Evolutionary conservation across 2,113 vertebrate species (phyloP).

Genomic region (Otis tarda): DNA sequence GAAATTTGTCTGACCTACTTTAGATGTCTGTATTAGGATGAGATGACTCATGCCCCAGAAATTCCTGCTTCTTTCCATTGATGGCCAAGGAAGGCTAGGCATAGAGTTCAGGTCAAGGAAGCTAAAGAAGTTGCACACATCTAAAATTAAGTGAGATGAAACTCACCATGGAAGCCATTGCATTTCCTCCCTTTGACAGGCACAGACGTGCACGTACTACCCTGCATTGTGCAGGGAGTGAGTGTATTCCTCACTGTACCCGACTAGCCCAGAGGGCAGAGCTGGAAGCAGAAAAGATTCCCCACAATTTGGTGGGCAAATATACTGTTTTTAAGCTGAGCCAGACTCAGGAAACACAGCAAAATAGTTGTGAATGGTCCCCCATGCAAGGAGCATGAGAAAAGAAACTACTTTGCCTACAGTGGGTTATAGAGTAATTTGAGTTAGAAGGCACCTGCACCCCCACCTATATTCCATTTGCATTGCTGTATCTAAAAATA

Average conservation of each 20-base stretch:
- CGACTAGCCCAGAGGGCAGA: not conserved
- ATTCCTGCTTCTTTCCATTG: not conserved
- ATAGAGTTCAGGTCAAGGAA: not conserved
- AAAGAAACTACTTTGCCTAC: not conserved
- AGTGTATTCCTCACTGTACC: not conserved
- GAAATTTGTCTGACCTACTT: not conserved
- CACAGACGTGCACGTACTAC: rapidly evolving
- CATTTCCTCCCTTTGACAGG: not conserved
- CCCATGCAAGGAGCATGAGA: not conserved
- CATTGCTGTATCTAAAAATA: not conserved
- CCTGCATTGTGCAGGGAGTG: not conserved
- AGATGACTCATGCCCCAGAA: not conserved
- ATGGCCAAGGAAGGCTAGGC: not conserved
- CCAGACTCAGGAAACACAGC: not conserved
- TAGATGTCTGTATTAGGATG: not conserved
- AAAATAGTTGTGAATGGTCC: not conserved
- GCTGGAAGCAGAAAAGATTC: not conserved
- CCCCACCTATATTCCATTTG: not conserved
- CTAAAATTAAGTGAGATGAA: not conserved
- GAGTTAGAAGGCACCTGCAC: not conserved
- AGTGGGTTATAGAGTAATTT: not conserved
- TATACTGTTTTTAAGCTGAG: not conserved
- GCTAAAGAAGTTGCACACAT: not conserved
- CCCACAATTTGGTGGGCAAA: not conserved
- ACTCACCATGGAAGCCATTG: not conserved